Percentiles rank a stretch among this genome's conserved stretches.
phyloP scores from a whole-genome alignment of 2,888 invertebrate genomes.

The Caradrina clavipalpis region DNA sequence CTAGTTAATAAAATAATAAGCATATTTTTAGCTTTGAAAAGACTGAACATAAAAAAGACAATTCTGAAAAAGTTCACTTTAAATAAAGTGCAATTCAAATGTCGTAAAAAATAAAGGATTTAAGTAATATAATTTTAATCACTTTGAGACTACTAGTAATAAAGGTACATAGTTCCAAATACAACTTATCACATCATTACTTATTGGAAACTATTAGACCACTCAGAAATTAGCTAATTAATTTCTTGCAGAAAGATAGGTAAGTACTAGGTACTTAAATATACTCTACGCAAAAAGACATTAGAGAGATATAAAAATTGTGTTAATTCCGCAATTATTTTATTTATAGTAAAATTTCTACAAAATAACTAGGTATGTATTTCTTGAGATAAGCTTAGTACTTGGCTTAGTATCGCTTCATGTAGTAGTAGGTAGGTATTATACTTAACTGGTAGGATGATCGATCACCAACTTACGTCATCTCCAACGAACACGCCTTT shows the following conservation, averaged over 20 bases:
- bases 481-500: constrained; percentile 23
- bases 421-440: constrained; percentile 1
- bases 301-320: neutral
- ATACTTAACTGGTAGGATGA: constrained; percentile 30
- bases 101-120: neutral
- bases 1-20: neutral
- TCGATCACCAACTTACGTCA: constrained; percentile 46
- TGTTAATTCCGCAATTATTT: no score
- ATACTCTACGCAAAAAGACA: neutral
- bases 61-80: neutral
- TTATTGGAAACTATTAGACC: constrained; percentile 16
- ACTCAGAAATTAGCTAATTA: constrained; percentile 19
- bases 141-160: neutral
- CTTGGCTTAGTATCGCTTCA: constrained; percentile 5
- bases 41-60: neutral
- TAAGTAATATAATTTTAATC: no score
- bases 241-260: neutral
- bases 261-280: neutral
- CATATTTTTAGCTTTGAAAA: neutral
- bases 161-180: neutral
- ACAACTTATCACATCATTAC: neutral
- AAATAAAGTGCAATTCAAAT: no score
- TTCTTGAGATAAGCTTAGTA: constrained; percentile 13
- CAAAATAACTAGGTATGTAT: constrained; percentile 1
- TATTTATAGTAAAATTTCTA: neutral